Conservation (phyloP, 2,888 invertebrate genomes). For the Caenorhabditis japonica region DNA sequence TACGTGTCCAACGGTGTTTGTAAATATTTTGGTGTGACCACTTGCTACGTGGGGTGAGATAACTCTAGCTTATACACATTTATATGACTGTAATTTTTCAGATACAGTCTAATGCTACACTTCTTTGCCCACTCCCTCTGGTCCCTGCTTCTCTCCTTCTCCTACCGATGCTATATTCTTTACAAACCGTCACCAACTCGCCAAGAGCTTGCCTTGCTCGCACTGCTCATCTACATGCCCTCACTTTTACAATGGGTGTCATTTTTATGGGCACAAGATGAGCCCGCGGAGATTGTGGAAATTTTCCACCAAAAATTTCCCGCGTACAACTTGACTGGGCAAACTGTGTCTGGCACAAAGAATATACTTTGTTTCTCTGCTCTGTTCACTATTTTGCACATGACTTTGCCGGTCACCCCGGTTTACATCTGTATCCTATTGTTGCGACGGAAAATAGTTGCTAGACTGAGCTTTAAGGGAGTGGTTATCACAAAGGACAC, state of each 20-base stretch:
- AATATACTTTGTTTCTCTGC: slow-evolving; percentile 40
- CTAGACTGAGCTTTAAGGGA: slow-evolving; percentile 27
- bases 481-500: slow-evolving; percentile 49
- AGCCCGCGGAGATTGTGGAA: slow-evolving; percentile 12
- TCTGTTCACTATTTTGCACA: slow-evolving; percentile 52
- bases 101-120: slow-evolving; percentile 43
- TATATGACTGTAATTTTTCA: too few relatives aligned
- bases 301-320: slow-evolving; percentile 32
- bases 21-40: slow-evolving; percentile 6
- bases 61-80: too few relatives aligned
- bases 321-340: slow-evolving; percentile 30
- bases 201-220: slow-evolving; percentile 6
- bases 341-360: slow-evolving; percentile 38
- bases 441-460: slow-evolving; percentile 39
- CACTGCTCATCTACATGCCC: slow-evolving; percentile 33
- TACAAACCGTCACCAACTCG: slow-evolving; percentile 28
- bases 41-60: too few relatives aligned
- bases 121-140: slow-evolving; percentile 41
- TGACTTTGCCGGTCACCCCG: slow-evolving; percentile 58
- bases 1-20: slow-evolving; percentile 14
- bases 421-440: slow-evolving; percentile 51
- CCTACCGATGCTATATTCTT: slow-evolving; percentile 47
- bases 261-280: slow-evolving; percentile 38
- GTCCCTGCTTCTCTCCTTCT: slow-evolving; percentile 47
- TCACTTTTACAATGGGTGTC: slow-evolving; percentile 39